Evolutionary conservation across 2,888 invertebrate genomes (phyloP).

Genomic region (Girardia tigrina): DNA sequence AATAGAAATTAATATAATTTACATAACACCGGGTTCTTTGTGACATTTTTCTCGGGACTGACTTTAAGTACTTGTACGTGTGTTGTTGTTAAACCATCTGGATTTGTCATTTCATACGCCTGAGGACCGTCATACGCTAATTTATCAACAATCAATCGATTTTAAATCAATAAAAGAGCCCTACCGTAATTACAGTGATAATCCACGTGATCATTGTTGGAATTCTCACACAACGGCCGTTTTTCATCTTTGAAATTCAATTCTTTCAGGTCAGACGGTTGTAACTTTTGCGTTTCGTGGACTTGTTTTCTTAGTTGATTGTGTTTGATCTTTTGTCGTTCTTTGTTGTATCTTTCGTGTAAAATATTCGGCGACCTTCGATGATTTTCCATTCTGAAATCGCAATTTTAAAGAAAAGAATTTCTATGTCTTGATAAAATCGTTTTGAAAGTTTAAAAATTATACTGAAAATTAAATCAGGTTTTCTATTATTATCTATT

Average conservation of each 20-base stretch:
- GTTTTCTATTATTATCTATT: background rate
- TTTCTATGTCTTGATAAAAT: background rate
- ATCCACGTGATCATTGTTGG: background rate
- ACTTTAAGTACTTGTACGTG: conserved; percentile 11
- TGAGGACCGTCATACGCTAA: conserved; percentile 36
- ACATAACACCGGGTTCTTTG: conserved; percentile 16
- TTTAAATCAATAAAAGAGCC: too few relatives aligned
- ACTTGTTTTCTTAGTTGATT: conserved; percentile 20
- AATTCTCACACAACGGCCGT: background rate
- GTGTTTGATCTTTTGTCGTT: background rate
- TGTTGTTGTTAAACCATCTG: conserved; percentile 24
- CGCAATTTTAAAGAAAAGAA: background rate
- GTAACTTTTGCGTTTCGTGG: conserved; percentile 17
- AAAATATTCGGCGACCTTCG: background rate
- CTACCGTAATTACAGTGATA: conserved; percentile 8
- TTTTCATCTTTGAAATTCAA: background rate
- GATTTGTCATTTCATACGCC: conserved; percentile 34
- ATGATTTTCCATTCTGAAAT: conserved; percentile 15
- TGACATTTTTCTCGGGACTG: background rate
- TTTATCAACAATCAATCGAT: too few relatives aligned
- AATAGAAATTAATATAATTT: conserved; percentile 16
- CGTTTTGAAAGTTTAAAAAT: background rate
- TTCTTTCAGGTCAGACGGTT: conserved; percentile 12
- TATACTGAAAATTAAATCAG: background rate
- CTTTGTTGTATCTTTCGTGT: conserved; percentile 9